Percentiles rank a stretch among this genome's conserved stretches.
phyloP scores from a whole-genome alignment of 64 coral and sea anemone species.

The Orbicella faveolata region DNA sequence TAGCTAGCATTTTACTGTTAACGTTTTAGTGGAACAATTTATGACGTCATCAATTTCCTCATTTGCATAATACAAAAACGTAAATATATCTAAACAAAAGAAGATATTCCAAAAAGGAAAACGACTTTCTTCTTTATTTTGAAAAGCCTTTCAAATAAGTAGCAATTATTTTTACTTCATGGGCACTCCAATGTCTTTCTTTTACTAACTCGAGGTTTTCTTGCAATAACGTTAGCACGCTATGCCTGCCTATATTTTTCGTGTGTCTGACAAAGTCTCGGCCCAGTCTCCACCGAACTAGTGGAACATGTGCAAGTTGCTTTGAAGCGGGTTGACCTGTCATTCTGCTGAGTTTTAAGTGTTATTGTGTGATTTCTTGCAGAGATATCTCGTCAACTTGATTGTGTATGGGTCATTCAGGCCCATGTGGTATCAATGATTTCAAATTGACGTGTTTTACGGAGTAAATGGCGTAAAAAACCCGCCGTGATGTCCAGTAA shows the following conservation, averaged over 20 bases:
- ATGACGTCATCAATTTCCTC: no score
- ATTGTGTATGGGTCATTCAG: neutral
- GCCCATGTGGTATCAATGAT: neutral
- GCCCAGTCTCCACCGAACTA: neutral
- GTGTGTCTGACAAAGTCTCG: neutral
- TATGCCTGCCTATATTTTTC: neutral
- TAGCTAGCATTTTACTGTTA: no score
- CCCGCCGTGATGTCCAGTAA: constrained; percentile 57
- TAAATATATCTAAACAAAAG: no score
- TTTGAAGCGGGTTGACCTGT: constrained; percentile 11
- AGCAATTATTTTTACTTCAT: no score
- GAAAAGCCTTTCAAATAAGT: no score
- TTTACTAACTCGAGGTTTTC: no score
- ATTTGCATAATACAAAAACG: no score
- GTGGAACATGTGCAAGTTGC: constrained; percentile 13
- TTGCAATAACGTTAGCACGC: neutral
- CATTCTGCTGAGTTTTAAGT: neutral
- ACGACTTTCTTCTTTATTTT: no score
- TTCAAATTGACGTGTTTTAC: neutral
- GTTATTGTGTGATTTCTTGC: neutral
- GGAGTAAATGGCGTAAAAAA: neutral
- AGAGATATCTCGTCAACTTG: neutral
- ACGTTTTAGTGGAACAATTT: no score
- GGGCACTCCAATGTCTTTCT: no score
- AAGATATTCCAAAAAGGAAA: no score